These are phyloP conservation scores for Epistrophe eligans DNA, from an alignment of 2,888 invertebrate genomes.

Conservation along the genomic window DNA sequence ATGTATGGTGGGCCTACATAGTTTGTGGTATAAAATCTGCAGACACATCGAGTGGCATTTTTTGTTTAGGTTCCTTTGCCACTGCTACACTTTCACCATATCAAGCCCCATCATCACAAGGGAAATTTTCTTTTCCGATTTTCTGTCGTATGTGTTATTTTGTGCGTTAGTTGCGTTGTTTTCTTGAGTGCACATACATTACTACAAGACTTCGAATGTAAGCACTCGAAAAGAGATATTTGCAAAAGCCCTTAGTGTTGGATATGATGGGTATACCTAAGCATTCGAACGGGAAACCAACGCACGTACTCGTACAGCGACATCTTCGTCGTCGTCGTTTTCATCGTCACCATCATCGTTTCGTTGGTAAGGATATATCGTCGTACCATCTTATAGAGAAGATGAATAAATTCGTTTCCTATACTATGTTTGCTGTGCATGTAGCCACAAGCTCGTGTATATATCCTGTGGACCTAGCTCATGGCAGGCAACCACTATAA, in stretches of 20 bases:
- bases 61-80: conserved; percentile 42
- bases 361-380: conserved; percentile 38
- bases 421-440: conserved; percentile 68
- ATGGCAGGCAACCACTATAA: conserved; percentile 70
- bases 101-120: neutral
- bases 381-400: conserved; percentile 47
- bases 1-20: neutral
- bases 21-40: conserved; percentile 36
- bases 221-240: conserved; percentile 69
- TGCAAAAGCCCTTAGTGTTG: conserved; percentile 60
- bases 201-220: conserved; percentile 50
- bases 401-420: conserved; percentile 65
- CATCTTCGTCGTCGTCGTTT: conserved; percentile 36
- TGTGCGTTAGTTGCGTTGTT: conserved; percentile 71
- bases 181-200: conserved; percentile 72
- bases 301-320: conserved; percentile 54
- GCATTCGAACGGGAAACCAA: conserved; percentile 55
- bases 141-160: conserved; percentile 52
- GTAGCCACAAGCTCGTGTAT: conserved; percentile 48
- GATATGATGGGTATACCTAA: conserved; percentile 2
- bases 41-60: conserved; percentile 53
- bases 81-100: conserved; percentile 14
- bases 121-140: conserved; percentile 34
- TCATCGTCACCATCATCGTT: conserved; percentile 27
- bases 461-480: conserved; percentile 66